Base-by-base conservation (phyloP, 2,888 invertebrate genomes). In the Candidula unifasciata region DNA sequence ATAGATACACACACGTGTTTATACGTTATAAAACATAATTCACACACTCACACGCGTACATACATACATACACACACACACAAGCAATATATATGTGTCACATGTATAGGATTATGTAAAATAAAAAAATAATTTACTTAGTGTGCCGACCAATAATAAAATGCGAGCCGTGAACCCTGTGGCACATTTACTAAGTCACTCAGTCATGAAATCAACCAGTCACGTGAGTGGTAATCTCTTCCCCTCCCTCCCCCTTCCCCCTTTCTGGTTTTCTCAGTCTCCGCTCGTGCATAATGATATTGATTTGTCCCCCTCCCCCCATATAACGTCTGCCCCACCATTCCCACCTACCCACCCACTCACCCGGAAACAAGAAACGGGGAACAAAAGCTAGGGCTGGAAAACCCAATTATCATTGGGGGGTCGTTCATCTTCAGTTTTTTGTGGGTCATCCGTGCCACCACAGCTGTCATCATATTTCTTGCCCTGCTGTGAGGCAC, bases 381-480 rank as follows among this genome's bases (percentile, higher is more conserved):
- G 27, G 79, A 68, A 52, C 37, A 68, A 68, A 68, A 52, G 79
- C 24, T 16, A 37, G 68, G 79, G 79, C 52, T 44, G 44, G 68
- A 21, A 79, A 79, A 79, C 79, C 79, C 66, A 79, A 79, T 79
- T 79, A 79, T 79, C 79, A 68, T 44, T 52, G 30, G 52, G n/a
- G 66, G 64, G 60, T n/a, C 79, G 44, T 52, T 79, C 66, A 79
- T 79, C 66, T 79, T 79, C 66, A 66, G 44, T 66, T 66, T 79
- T 44, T 73, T 44, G n/a, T 79, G 79, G 79, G 79, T 79, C 79
- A 79, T 30, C 66, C 44, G 18, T 44, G 66, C 44, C 66, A 21
- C 37, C 79, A 44, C 79, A 79, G 79, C 79, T 79, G 79, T 64
- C 79, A 79, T 66, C 64, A 37, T 78, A 64, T 57, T 81, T 68